Percentiles rank a stretch among this genome's conserved stretches.
phyloP scores from a whole-genome alignment of 2,797 vertebrate genomes.

The Phrynocephalus vlangalii region DNA sequence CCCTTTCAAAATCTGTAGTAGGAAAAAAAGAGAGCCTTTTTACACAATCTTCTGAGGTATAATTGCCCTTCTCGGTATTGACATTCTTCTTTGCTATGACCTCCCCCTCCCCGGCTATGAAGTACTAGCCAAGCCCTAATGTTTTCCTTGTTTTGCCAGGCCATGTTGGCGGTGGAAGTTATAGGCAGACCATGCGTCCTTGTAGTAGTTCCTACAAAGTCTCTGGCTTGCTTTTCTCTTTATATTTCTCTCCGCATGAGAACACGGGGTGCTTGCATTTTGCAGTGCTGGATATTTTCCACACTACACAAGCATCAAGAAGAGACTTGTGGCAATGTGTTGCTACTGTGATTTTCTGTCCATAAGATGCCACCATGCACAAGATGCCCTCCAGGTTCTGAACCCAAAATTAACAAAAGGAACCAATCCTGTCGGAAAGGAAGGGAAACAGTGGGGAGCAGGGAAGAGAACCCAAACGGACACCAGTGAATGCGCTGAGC shows the following conservation, averaged over 20 bases:
- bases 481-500: too few species aligned
- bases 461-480: too few species aligned
- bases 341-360: too few species aligned
- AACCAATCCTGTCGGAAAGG: too few species aligned
- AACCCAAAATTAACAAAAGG: too few species aligned
- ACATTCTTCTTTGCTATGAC: not conserved
- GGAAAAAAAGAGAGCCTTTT: slow-evolving; percentile 6
- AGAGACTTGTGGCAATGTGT: too few species aligned
- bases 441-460: too few species aligned
- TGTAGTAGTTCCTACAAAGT: not conserved
- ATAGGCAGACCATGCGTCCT: not conserved
- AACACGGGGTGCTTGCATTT: not conserved
- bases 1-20: slow-evolving; percentile 19
- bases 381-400: too few species aligned
- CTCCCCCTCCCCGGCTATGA: not conserved
- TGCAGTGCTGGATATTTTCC: not conserved
- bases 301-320: not conserved
- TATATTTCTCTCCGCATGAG: not conserved
- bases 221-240: slow-evolving; percentile 2
- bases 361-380: too few species aligned
- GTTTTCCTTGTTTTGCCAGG: not conserved
- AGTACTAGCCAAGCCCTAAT: not conserved
- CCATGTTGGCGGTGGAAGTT: too few species aligned
- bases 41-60: not conserved
- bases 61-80: slow-evolving; percentile 35